Conservation (phyloP, 2,888 invertebrate species). For the Seira sanloemensis region DNA sequence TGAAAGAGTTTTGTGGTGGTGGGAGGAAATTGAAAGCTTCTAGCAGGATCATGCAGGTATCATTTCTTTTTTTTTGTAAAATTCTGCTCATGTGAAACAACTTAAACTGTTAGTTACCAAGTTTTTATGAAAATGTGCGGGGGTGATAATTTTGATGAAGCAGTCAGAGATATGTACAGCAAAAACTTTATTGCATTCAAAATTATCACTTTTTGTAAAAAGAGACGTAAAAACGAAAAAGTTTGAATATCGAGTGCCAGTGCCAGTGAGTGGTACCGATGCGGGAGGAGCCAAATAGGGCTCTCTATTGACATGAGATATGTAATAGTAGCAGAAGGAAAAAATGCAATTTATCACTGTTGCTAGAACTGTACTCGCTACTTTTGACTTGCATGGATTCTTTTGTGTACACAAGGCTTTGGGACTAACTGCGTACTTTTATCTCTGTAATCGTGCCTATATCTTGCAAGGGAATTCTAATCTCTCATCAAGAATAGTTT, state of each 20-base stretch:
- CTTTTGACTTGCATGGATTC: background rate
- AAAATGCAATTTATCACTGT: background rate
- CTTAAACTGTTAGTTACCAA: background rate
- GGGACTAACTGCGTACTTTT: background rate
- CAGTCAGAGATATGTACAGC: too few relatives aligned
- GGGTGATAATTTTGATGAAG: background rate
- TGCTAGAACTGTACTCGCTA: background rate
- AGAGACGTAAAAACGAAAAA: too few relatives aligned
- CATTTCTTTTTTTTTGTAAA: background rate
- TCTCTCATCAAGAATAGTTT: conserved; percentile 41
- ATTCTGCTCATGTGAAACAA: background rate
- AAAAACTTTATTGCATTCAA: too few relatives aligned
- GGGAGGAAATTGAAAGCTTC: background rate
- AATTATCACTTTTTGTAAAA: too few relatives aligned
- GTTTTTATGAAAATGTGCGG: background rate
- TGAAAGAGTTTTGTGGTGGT: background rate
- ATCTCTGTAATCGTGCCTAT: conserved; percentile 7
- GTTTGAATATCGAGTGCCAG: too few relatives aligned
- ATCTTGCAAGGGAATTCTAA: conserved; percentile 41
- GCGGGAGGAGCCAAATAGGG: too few relatives aligned
- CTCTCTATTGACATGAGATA: too few relatives aligned
- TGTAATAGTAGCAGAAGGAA: too few relatives aligned
- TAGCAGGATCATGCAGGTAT: background rate
- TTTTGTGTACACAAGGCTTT: background rate
- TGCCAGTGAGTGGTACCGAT: too few relatives aligned